Conservation (phyloP, 2,113 vertebrate genomes). For the Diphyllodes magnificus region DNA sequence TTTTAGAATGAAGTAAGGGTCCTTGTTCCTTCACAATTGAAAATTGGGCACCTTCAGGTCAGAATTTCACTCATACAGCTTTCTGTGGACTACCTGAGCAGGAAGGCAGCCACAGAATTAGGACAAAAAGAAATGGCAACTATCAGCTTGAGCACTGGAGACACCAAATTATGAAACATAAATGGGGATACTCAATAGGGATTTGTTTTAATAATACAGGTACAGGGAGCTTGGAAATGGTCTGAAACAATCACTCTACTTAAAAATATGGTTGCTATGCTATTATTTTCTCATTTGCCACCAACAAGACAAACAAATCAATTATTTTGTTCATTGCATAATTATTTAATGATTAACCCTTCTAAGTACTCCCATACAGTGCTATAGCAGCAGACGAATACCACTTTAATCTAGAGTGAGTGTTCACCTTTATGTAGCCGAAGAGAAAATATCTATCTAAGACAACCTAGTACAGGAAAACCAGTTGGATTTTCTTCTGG, state of each 20-base stretch:
- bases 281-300: slow-evolving; percentile 49
- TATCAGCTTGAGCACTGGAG: slow-evolving; percentile 6
- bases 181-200: neutral
- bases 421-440: neutral
- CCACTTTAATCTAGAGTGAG: neutral
- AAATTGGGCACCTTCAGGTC: slow-evolving; percentile 52
- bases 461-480: neutral
- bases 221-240: neutral
- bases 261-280: neutral
- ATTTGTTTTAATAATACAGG: neutral
- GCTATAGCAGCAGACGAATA: neutral
- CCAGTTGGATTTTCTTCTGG: neutral
- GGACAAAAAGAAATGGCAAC: slow-evolving; percentile 21
- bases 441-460: neutral
- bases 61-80: slow-evolving; percentile 60
- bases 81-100: slow-evolving; percentile 65
- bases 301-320: neutral
- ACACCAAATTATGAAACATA: neutral
- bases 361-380: neutral
- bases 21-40: slow-evolving; percentile 48
- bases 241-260: neutral
- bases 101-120: neutral
- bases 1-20: neutral
- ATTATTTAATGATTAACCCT: slow-evolving; percentile 20
- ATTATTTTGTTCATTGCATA: slow-evolving; percentile 26